Evolutionary conservation across 2,797 vertebrate species (phyloP).

Genomic region (Pangasius sanitwongsei): DNA sequence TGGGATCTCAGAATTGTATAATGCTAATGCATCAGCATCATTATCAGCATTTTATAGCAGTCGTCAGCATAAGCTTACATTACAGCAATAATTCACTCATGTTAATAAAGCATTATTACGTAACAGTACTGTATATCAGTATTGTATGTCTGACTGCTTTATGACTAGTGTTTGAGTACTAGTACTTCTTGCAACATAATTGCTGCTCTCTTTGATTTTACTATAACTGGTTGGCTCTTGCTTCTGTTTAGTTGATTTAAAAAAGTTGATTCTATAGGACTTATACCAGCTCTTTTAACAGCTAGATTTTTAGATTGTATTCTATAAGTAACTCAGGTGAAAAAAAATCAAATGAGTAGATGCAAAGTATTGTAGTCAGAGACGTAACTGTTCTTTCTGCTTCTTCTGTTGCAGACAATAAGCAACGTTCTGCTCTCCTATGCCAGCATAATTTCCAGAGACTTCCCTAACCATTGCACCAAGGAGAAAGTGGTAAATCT

Average conservation of each 20-base stretch:
- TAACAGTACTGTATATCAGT: neutral
- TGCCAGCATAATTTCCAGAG: conserved; percentile 92
- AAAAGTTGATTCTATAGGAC: neutral
- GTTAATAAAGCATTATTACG: neutral
- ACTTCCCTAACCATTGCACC: conserved; percentile 91
- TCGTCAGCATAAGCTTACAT: neutral
- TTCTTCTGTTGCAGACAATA: conserved; percentile 82
- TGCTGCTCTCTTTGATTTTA: neutral
- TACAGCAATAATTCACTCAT: neutral
- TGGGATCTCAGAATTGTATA: neutral
- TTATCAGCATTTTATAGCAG: neutral
- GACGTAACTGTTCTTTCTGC: neutral
- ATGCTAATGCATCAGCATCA: neutral
- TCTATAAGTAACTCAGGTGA: neutral
- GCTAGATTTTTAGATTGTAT: neutral
- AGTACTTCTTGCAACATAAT: neutral
- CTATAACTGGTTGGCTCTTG: neutral
- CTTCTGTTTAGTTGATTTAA: neutral
- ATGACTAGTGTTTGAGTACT: neutral
- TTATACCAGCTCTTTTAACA: neutral
- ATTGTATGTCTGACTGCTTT: neutral
- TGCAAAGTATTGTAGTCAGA: neutral
- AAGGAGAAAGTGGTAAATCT: conserved; percentile 91
- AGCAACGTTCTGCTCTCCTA: conserved; percentile 97
- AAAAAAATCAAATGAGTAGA: neutral